Conservation (phyloP, 2,888 invertebrate species). For the Mesorhabditis sp. region DNA sequence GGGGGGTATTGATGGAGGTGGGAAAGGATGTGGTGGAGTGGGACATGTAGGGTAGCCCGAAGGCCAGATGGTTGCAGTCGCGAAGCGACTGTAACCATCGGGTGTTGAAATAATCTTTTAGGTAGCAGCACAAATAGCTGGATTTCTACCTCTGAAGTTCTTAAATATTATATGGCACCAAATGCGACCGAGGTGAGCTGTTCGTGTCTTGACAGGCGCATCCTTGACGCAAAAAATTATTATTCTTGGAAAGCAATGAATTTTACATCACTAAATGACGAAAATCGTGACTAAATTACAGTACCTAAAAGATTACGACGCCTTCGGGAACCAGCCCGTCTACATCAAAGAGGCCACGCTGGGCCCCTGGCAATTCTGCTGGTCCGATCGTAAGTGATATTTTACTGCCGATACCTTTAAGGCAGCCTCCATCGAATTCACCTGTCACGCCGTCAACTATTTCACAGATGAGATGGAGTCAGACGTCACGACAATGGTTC, state of each 20-base stretch:
- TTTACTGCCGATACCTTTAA: background rate
- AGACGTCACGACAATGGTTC: constrained; percentile 54
- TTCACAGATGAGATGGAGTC: constrained; percentile 49
- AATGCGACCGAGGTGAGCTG: constrained; percentile 34
- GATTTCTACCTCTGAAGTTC: constrained; percentile 56
- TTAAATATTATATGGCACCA: constrained; percentile 53
- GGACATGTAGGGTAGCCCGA: too few relatives aligned
- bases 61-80: too few relatives aligned
- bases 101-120: constrained; percentile 12
- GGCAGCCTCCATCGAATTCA: constrained; percentile 45
- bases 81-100: too few relatives aligned
- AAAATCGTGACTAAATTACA: too few relatives aligned
- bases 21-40: too few relatives aligned
- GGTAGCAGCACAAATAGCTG: constrained; percentile 53
- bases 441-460: constrained; percentile 46
- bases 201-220: background rate
- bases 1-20: too few relatives aligned
- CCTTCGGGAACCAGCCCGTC: constrained; percentile 24
- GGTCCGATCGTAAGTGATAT: constrained; percentile 49
- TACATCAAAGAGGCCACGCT: constrained; percentile 55
- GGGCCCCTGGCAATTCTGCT: constrained; percentile 57
- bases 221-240: background rate
- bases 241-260: too few relatives aligned
- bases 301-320: constrained; percentile 23
- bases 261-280: too few relatives aligned